Base-by-base conservation (phyloP, 2,113 vertebrate species). In the Poeciliopsis occidentalis region DNA sequence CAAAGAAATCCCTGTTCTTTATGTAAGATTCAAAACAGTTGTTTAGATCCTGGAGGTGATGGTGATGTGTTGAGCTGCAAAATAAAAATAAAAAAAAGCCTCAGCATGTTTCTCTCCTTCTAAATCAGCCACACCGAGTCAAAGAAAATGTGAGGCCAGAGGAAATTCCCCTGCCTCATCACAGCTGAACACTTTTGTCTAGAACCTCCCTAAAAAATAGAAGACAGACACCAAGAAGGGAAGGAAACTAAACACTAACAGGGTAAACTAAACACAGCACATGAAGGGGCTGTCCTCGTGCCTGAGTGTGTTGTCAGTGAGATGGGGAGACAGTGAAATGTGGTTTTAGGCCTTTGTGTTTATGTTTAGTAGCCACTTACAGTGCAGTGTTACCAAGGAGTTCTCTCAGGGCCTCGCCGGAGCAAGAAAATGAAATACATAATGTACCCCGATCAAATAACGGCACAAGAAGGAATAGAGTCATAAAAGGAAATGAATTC, bases 371-470 rank as follows among this genome's bases (percentile, higher is more conserved):
- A 67, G 84, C 76, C 86, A 87, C 92, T 92, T 90, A 87, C 44
- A 76, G 75, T 61, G 34, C 57, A 79, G 54, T 65, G 26, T 82
- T 87, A 91, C 86, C 79, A 85, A 89, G 73, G 74, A 73, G 79
- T 83, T 82, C 75, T 61, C 12, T 67, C 44, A 47, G 72, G 5
- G 69, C 62, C 81, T 85, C 88, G 88, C 68, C 65, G 78, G 90
- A 91, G 89, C 65, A 63, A 71, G 32, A 76, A 88, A 90, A 91
- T 93, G 82, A 92, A 92, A 89, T 89, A 74, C 84, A 85, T 83
- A 57, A 74, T 66, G 72, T 24, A 76, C 69, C 37, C 63, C 78
- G 80, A 89, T 92, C 87, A 85, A 84, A 92, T 92, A 85, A 85
- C 87, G 64, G 80, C 65, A 73, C 69, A 67, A 39, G 67, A 85